Conservation (phyloP, 1,140 invertebrate genomes). For the Pseudobourletiella spinata region DNA sequence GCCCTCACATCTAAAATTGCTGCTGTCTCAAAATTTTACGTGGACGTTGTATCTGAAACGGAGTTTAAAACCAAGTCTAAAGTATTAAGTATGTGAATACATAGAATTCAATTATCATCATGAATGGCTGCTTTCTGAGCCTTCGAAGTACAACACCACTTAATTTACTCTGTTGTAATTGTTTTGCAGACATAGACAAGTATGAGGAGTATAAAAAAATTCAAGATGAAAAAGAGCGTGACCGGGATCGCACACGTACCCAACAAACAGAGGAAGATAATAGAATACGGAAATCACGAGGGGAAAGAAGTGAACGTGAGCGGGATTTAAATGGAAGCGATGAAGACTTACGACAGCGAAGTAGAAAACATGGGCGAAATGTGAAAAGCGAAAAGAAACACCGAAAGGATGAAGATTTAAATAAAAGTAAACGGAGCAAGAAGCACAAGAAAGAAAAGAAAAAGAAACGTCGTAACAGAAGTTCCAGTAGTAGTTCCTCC, state of each 20-base stretch:
- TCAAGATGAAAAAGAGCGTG: conserved; percentile 4
- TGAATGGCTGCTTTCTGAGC: background rate
- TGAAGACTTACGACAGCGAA: background rate
- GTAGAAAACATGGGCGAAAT: background rate
- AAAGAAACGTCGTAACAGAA: background rate
- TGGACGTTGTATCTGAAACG: conserved; percentile 62
- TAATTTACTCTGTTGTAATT: background rate
- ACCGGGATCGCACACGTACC: background rate
- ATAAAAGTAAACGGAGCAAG: background rate
- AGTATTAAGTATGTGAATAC: conserved; percentile 59
- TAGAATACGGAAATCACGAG: background rate
- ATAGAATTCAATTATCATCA: background rate
- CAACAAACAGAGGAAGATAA: background rate
- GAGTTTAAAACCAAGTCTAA: conserved; percentile 73
- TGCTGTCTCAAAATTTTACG: conserved; percentile 64
- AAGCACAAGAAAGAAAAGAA: background rate
- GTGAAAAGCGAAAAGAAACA: background rate
- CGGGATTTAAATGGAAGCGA: too few relatives aligned
- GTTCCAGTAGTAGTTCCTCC: background rate
- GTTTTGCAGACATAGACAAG: conserved; percentile 17
- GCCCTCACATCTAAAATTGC: conserved; percentile 57
- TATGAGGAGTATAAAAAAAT: conserved; percentile 20
- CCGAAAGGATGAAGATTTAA: background rate
- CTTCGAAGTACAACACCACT: background rate
- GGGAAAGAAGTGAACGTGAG: background rate